Percentiles rank a stretch among this genome's conserved stretches.
These are phyloP conservation scores for Andrena praecox DNA, from an alignment of 2,888 invertebrate genomes.

Conservation along the genomic window DNA sequence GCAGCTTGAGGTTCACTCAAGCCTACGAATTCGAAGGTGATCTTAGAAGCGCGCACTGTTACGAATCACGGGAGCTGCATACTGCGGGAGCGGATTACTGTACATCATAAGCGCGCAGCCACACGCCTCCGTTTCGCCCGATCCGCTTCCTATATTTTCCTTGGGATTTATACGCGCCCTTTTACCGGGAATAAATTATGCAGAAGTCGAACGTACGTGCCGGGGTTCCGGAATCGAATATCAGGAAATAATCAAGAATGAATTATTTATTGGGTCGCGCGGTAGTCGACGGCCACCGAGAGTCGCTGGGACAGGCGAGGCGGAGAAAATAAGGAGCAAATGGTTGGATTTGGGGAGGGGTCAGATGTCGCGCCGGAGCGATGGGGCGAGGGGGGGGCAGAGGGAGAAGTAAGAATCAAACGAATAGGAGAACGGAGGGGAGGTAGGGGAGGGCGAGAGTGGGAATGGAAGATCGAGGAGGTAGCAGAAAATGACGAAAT, in stretches of 20 bases:
- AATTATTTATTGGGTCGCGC: slow-evolving; percentile 68
- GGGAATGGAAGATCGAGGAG: background rate
- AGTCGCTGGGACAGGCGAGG: background rate
- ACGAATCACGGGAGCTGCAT: too few relatives aligned
- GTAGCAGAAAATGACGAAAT: slow-evolving; percentile 7
- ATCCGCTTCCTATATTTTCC: slow-evolving; percentile 40
- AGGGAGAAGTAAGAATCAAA: background rate
- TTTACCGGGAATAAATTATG: slow-evolving; percentile 63
- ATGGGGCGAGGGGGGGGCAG: background rate
- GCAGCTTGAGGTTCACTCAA: too few relatives aligned
- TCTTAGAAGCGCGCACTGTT: too few relatives aligned
- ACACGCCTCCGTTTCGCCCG: background rate
- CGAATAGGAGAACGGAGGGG: background rate
- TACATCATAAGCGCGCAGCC: background rate
- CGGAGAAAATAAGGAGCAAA: slow-evolving; percentile 1
- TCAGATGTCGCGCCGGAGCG: background rate
- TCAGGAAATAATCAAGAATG: slow-evolving; percentile 68
- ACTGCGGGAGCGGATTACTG: background rate
- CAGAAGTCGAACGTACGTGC: slow-evolving; percentile 62
- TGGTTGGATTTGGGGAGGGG: background rate
- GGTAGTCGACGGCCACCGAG: background rate
- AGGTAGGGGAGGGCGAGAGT: background rate
- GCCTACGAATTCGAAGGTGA: background rate
- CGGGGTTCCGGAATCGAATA: slow-evolving; percentile 62
- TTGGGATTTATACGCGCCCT: slow-evolving; percentile 52